Conservation (phyloP, 1,140 invertebrate genomes). For the Cotesia chilonis region DNA sequence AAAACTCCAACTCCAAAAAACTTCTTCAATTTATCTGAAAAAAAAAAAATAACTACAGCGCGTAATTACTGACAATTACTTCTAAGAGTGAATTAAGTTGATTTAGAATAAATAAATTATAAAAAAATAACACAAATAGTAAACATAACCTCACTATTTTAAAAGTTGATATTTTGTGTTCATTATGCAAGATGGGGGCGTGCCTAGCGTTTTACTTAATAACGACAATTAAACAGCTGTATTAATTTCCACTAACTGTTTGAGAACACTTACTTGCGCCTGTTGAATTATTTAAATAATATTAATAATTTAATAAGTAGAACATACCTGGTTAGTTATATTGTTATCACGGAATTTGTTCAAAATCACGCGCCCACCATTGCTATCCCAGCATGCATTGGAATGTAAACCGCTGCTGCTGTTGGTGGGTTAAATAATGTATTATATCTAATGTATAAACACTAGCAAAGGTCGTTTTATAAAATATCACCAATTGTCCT, state of each 20-base stretch:
- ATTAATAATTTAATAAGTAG: slow-evolving; percentile 17
- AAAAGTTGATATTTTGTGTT: slow-evolving; percentile 50
- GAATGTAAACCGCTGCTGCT: slow-evolving; percentile 49
- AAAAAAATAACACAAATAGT: not conserved
- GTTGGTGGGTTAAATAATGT: slow-evolving; percentile 46
- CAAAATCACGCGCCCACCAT: slow-evolving; percentile 78
- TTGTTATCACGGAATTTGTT: slow-evolving; percentile 69
- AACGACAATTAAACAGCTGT: too few species aligned
- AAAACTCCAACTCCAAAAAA: too few species aligned
- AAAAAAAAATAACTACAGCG: not conserved
- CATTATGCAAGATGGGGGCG: slow-evolving; percentile 49
- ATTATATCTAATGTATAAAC: too few species aligned
- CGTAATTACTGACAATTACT: too few species aligned
- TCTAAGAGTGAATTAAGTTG: too few species aligned
- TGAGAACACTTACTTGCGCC: not conserved
- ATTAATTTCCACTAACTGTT: too few species aligned
- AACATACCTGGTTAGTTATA: slow-evolving; percentile 57
- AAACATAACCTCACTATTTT: slow-evolving; percentile 54
- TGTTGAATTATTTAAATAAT: not conserved
- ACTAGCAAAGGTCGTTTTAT: too few species aligned
- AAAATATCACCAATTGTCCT: too few species aligned
- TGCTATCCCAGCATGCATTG: slow-evolving; percentile 69
- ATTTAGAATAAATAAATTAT: not conserved
- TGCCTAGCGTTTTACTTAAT: slow-evolving; percentile 40
- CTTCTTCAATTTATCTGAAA: too few species aligned